These are phyloP conservation scores for Eupithecia centaureata DNA, from an alignment of 2,888 invertebrate genomes.

Conservation along the genomic window DNA sequence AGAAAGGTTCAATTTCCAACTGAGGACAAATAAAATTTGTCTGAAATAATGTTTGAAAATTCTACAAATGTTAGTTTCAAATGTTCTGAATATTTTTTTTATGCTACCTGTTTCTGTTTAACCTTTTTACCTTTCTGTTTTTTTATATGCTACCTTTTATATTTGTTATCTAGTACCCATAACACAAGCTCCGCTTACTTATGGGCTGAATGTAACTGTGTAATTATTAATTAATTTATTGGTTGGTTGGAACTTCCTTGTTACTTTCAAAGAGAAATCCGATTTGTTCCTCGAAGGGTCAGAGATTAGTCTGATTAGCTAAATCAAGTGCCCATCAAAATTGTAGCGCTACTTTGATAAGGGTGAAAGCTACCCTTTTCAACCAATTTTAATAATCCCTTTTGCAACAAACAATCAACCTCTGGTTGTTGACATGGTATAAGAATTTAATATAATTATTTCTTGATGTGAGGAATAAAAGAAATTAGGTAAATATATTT, in stretches of 20 bases:
- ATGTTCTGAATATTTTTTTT: no score
- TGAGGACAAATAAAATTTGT: no score
- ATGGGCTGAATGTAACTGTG: not conserved
- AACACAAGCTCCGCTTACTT: not conserved
- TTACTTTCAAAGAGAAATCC: not conserved
- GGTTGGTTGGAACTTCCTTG: not conserved
- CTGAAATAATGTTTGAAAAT: no score
- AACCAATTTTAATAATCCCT: constrained; percentile 24
- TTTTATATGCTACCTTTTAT: no score
- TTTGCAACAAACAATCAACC: constrained; percentile 22
- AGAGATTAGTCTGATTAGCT: constrained; percentile 20
- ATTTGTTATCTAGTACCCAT: not conserved
- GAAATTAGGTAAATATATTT: no score
- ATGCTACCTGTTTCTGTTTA: no score
- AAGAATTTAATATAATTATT: not conserved
- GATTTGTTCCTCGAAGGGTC: constrained; percentile 13
- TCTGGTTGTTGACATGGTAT: constrained; percentile 4
- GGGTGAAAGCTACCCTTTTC: constrained; percentile 23
- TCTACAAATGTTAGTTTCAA: no score
- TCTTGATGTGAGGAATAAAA: not conserved
- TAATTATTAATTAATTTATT: not conserved
- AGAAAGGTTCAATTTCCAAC: no score
- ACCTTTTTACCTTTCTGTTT: no score
- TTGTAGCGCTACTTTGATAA: constrained; percentile 19
- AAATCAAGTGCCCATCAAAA: constrained; percentile 28